A percentile compares a stretch with the other conserved stretches of the same genome.
Evolutionary conservation across 2,888 invertebrate genomes (phyloP).

Genomic region (Xylota sylvarum): DNA sequence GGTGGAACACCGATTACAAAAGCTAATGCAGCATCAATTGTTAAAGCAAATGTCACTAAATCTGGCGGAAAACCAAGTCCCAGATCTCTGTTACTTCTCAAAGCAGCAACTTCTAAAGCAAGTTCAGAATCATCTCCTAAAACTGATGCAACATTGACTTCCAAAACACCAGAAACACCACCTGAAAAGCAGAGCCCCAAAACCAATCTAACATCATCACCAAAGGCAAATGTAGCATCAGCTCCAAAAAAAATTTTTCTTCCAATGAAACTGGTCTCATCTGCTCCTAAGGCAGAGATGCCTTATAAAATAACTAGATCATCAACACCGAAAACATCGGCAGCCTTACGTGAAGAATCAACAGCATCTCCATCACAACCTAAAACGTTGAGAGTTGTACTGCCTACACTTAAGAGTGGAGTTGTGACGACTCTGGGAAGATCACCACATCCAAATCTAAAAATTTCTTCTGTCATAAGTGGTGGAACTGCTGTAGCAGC

Average conservation of each 20-base stretch:
- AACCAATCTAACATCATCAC: background rate
- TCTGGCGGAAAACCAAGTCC: background rate
- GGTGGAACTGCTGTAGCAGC: conserved; percentile 69
- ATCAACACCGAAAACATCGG: background rate
- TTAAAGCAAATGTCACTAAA: background rate
- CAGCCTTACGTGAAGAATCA: background rate
- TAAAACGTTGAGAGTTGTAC: conserved; percentile 26
- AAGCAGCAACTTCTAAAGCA: background rate
- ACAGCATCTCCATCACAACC: conserved; percentile 12
- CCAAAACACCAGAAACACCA: background rate
- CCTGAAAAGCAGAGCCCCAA: background rate
- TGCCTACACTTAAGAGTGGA: conserved; percentile 45
- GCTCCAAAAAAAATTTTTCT: background rate
- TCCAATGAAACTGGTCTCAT: background rate
- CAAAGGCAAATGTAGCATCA: background rate
- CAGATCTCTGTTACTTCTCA: background rate
- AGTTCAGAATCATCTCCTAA: background rate
- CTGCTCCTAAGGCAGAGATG: background rate
- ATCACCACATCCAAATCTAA: conserved; percentile 79
- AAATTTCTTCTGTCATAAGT: conserved; percentile 79
- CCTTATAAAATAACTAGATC: conserved; percentile 21
- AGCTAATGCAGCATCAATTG: background rate
- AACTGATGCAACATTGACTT: background rate
- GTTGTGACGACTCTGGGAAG: conserved; percentile 30
- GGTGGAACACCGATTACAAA: background rate